Conservation (phyloP, 2,797 vertebrate species). For the Takifugu ocellatus region DNA sequence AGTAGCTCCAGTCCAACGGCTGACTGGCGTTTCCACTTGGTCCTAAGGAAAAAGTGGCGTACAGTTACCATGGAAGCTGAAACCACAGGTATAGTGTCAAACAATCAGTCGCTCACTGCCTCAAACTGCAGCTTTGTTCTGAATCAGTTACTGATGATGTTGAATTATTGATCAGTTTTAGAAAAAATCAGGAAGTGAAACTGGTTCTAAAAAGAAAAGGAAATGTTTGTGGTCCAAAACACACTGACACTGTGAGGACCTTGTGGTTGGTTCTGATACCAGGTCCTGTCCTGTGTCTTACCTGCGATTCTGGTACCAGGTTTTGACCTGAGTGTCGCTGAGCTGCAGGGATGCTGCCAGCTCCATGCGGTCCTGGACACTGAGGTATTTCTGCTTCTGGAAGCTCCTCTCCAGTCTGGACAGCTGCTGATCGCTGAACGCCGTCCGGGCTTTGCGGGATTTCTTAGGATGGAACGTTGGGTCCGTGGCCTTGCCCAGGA, state of each 20-base stretch:
- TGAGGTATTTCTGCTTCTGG: constrained; percentile 91
- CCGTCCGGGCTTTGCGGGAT: constrained; percentile 89
- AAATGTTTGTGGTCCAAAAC: not conserved
- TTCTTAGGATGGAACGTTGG: constrained; percentile 85
- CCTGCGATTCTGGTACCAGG: constrained; percentile 97
- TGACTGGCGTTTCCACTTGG: constrained; percentile 93
- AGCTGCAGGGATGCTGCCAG: constrained; percentile 91
- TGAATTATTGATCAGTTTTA: constrained; percentile 86
- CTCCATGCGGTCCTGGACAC: constrained; percentile 93
- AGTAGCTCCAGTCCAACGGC: constrained; percentile 86
- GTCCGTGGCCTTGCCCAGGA: constrained; percentile 42
- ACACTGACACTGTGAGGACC: no score
- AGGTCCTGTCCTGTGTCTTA: not conserved
- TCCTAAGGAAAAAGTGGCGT: constrained; percentile 65
- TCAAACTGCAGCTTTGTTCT: constrained; percentile 35
- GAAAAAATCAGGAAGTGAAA: no score
- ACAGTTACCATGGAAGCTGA: not conserved
- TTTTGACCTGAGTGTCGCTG: constrained; percentile 95
- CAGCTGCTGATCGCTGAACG: constrained; percentile 94
- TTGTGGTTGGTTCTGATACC: not conserved
- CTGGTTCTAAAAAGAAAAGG: no score
- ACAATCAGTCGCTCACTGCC: no score
- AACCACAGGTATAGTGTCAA: no score
- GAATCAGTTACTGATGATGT: constrained; percentile 81
- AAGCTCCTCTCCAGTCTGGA: constrained; percentile 90